phyloP scores from a whole-genome alignment of 1,140 invertebrate genomes.

The Berghia stephanieae region DNA sequence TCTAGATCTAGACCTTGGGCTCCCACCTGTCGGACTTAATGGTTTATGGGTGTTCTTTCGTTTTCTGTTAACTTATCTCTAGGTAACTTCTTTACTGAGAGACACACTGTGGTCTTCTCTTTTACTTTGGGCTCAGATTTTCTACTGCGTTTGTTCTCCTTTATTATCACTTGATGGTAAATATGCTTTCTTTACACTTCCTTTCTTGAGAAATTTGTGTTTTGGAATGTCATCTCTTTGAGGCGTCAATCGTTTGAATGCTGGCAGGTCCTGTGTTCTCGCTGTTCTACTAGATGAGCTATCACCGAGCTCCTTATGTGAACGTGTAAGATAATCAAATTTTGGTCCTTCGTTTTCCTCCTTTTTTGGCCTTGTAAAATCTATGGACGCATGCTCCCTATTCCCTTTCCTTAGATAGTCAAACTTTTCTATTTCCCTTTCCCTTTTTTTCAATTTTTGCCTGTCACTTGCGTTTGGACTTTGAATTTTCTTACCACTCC shows the following conservation, averaged over 20 bases:
- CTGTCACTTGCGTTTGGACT: too few species aligned
- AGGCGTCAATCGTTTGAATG: not conserved
- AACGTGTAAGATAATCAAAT: not conserved
- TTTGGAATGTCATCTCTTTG: conserved; percentile 18
- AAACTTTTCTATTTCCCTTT: not conserved
- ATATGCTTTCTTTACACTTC: not conserved
- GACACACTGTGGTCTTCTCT: not conserved
- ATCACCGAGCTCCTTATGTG: too few species aligned
- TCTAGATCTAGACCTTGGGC: conserved; percentile 29
- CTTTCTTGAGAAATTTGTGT: conserved; percentile 25
- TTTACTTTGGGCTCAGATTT: too few species aligned
- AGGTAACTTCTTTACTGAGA: not conserved
- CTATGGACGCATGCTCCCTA: too few species aligned
- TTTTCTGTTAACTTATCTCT: not conserved
- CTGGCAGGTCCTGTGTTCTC: not conserved
- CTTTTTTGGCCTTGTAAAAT: not conserved
- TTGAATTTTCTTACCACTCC: conserved; percentile 15
- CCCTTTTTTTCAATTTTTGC: not conserved
- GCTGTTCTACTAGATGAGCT: too few species aligned
- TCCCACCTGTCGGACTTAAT: not conserved
- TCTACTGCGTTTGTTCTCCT: not conserved
- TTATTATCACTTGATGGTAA: not conserved
- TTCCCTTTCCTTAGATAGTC: not conserved
- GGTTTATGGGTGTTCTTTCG: not conserved
- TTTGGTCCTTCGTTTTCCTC: not conserved